A percentile compares a stretch with the other conserved stretches of the same genome.
Evolutionary conservation across 2,888 invertebrate species (phyloP).

Genomic region (Invenusta paracnida): DNA sequence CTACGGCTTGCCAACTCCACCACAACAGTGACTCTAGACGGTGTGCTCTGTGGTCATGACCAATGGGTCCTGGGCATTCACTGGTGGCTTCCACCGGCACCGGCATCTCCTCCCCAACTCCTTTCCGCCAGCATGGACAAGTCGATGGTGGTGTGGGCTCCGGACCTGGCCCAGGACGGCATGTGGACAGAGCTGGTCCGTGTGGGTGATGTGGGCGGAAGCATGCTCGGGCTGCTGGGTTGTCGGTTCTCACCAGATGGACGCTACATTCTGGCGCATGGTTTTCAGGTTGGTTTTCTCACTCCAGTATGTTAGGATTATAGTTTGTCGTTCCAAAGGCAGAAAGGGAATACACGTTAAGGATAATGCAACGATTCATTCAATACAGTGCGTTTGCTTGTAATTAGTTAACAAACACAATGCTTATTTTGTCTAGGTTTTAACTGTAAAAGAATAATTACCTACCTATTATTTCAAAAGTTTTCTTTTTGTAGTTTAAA

Average conservation of each 20-base stretch:
- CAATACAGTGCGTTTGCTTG: too few relatives aligned
- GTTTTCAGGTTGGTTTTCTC: slow-evolving; percentile 88
- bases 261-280: slow-evolving; percentile 72
- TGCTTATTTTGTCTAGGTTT: too few relatives aligned
- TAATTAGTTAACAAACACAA: too few relatives aligned
- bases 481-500: too few relatives aligned
- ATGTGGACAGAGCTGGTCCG: slow-evolving; percentile 75
- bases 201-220: slow-evolving; percentile 87
- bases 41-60: slow-evolving; percentile 82
- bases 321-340: too few relatives aligned
- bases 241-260: slow-evolving; percentile 67
- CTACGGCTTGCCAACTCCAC: not conserved
- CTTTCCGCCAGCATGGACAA: slow-evolving; percentile 87
- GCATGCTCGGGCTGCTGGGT: slow-evolving; percentile 86
- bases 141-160: slow-evolving; percentile 82
- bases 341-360: too few relatives aligned
- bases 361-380: too few relatives aligned
- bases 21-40: slow-evolving; percentile 70
- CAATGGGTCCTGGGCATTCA: slow-evolving; percentile 75
- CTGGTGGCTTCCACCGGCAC: slow-evolving; percentile 41
- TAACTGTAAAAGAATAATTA: too few relatives aligned
- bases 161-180: slow-evolving; percentile 65
- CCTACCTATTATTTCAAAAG: too few relatives aligned
- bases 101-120: slow-evolving; percentile 60
- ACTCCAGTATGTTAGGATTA: slow-evolving; percentile 74